A percentile compares a stretch with the other conserved stretches of the same genome.
These are phyloP conservation scores for Oophaga pumilio DNA, from an alignment of 2,113 vertebrate species.

Conservation along the genomic window DNA sequence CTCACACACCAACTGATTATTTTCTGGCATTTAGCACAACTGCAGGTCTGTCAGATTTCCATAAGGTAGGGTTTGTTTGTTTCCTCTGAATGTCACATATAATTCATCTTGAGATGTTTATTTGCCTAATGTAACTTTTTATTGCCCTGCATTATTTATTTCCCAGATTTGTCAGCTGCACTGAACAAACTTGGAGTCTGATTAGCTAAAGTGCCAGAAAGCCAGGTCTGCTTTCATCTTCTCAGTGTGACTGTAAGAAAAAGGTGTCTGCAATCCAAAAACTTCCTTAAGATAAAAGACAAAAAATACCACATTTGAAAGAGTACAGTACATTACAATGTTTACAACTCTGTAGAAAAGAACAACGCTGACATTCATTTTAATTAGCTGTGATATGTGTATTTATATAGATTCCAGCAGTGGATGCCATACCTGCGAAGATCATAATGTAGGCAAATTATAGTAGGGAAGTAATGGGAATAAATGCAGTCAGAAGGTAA, in stretches of 20 bases:
- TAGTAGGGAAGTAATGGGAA: neutral
- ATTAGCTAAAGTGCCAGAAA: conserved; percentile 66
- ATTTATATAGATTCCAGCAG: conserved; percentile 24
- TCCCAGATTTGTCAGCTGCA: conserved; percentile 71
- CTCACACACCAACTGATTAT: conserved; percentile 63
- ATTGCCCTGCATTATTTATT: conserved; percentile 74
- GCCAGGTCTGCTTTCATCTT: conserved; percentile 63
- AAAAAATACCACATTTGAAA: conserved; percentile 57
- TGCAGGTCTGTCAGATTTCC: conserved; percentile 67
- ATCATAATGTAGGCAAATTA: conserved; percentile 13
- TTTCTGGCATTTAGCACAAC: conserved; percentile 74
- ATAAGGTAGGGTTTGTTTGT: conserved; percentile 79
- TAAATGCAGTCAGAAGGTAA: conserved; percentile 17
- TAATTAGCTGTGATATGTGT: conserved; percentile 31
- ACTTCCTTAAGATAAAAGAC: conserved; percentile 54
- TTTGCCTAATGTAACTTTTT: conserved; percentile 81
- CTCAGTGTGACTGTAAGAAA: conserved; percentile 53
- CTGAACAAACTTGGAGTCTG: conserved; percentile 66
- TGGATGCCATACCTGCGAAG: conserved; percentile 8
- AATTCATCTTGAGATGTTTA: conserved; percentile 79
- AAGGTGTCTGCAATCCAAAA: conserved; percentile 53
- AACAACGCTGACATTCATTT: neutral
- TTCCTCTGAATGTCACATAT: conserved; percentile 73
- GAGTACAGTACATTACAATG: conserved; percentile 54
- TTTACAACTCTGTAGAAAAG: neutral